phyloP scores from a whole-genome alignment of 2,113 vertebrate species.

The Tyto alba region DNA sequence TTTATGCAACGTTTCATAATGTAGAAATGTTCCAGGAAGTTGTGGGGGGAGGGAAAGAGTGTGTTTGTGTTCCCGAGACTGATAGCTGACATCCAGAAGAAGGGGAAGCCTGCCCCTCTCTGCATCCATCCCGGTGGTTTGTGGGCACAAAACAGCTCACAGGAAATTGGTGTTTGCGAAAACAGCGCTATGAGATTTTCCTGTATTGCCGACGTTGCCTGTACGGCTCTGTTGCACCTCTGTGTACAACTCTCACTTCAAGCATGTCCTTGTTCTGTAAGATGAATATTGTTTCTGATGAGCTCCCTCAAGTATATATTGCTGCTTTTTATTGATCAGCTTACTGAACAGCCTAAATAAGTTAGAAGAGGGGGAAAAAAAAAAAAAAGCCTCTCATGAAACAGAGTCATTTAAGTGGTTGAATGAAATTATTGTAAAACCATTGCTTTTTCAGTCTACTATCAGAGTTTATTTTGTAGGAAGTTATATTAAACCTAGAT shows the following conservation, averaged over 20 bases:
- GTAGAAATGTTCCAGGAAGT: background rate
- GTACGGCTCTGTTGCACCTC: background rate
- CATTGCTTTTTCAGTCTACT: background rate
- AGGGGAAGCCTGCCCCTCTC: background rate
- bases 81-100: background rate
- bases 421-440: background rate
- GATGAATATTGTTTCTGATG: background rate
- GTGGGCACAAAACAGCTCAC: background rate
- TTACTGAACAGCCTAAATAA: background rate
- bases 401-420: background rate
- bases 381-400: background rate
- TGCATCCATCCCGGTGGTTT: background rate
- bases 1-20: background rate
- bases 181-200: background rate
- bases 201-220: background rate
- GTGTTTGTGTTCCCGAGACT: background rate
- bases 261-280: background rate
- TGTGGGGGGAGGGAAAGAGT: background rate
- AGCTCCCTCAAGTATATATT: background rate
- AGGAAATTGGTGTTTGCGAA: background rate
- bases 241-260: background rate
- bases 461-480: background rate
- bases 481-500: background rate
- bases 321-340: background rate
- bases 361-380: fast-evolving